Evolutionary conservation across 2,888 invertebrate genomes (phyloP).

Genomic region (Chymomyza amoena): DNA sequence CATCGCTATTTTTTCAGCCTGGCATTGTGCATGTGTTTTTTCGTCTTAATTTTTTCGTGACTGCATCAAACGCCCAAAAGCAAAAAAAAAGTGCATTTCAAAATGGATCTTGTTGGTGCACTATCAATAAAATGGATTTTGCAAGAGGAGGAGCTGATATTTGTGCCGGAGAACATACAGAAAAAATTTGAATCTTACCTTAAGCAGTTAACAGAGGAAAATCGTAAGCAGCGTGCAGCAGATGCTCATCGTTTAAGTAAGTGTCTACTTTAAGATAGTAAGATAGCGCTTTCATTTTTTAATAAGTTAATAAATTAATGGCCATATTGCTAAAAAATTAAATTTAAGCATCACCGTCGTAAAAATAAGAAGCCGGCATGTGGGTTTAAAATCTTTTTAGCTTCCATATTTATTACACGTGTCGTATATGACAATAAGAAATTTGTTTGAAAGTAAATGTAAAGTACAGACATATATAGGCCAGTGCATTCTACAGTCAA

Average conservation of each 20-base stretch:
- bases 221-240: constrained; percentile 31
- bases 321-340: background rate
- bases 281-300: background rate
- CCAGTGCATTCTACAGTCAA: too few species aligned
- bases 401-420: too few species aligned
- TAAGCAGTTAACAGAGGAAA: constrained; percentile 48
- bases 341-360: background rate
- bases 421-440: too few species aligned
- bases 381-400: too few species aligned
- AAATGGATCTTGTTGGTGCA: constrained; percentile 50
- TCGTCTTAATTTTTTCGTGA: background rate
- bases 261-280: constrained; percentile 20
- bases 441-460: too few species aligned
- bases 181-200: constrained; percentile 46
- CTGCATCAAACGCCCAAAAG: background rate
- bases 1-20: too few species aligned
- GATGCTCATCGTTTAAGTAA: constrained; percentile 49
- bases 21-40: too few species aligned
- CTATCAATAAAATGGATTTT: constrained; percentile 47
- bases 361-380: constrained; percentile 18
- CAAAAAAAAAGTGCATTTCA: background rate
- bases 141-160: constrained; percentile 43
- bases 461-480: too few species aligned
- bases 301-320: background rate
- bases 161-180: constrained; percentile 46